A percentile compares a stretch with the other conserved stretches of the same genome.
Evolutionary conservation across 2,797 vertebrate genomes (phyloP).

Genomic region (Phataginus tetradactyla): DNA sequence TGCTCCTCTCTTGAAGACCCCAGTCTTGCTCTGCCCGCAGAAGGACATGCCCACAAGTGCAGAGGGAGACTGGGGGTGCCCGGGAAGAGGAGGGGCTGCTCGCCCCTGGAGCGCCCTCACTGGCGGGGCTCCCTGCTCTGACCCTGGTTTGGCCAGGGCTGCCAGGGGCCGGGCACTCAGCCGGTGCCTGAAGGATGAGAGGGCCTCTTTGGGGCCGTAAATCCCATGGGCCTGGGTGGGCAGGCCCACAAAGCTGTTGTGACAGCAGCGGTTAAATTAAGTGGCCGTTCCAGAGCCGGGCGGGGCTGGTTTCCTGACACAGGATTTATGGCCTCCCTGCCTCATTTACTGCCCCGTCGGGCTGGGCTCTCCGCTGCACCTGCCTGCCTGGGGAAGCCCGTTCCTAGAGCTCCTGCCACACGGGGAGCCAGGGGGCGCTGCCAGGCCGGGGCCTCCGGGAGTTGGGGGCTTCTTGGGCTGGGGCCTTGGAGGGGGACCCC

Average conservation of each 20-base stretch:
- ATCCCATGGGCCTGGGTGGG: conserved; percentile 61
- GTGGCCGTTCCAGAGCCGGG: conserved; percentile 42
- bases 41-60: background rate
- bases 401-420: background rate
- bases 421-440: background rate
- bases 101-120: background rate
- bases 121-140: background rate
- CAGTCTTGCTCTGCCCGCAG: background rate
- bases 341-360: conserved; percentile 73
- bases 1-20: background rate
- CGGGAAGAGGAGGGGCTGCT: background rate
- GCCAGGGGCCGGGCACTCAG: background rate
- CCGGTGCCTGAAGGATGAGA: background rate
- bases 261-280: conserved; percentile 84
- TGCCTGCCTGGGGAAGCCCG: background rate
- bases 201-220: conserved; percentile 58
- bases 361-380: background rate
- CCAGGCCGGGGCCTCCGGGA: background rate
- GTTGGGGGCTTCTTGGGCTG: background rate
- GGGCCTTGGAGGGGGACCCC: background rate
- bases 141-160: background rate
- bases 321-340: conserved; percentile 76
- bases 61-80: background rate
- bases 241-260: conserved; percentile 82
- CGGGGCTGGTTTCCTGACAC: conserved; percentile 67